Base-by-base conservation (phyloP, 2,888 invertebrate species). In the Caenorhabditis sp. region DNA sequence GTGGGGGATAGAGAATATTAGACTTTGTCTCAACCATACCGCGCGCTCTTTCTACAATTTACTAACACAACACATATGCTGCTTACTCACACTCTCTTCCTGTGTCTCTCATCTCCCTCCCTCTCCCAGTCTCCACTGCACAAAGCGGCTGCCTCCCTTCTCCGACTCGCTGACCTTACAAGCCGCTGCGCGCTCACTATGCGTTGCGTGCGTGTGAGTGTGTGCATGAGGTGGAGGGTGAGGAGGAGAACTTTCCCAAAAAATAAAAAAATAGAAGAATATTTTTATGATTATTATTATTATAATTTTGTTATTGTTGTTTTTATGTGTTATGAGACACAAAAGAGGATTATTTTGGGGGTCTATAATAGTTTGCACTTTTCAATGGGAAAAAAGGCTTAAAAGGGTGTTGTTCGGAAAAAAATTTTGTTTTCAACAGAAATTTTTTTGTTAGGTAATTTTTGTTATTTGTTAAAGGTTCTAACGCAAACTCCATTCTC, bases 11-110 rank as follows among this genome's bases (percentile, higher is more conserved):
- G 27, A 54, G 23, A 49, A 27, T 23, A 57, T 50, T 54, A 50
- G 60, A 61, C 59, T 66, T 54, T 54, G 59, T 62, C 63, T 63
- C 63, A 54, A 67, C 66, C 71, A 71, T 60, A 54, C 31, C 49
- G 10, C 20, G 17, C 27, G 27, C 8, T 50, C 31, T 31, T 31
- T 31, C 31, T 31, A 31, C 31, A 31, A 31, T 43, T 43, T 43
- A 43, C 17, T 12, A 43, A 43, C 14, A 43, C 43, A 7, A 17
- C 43, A 43, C 43, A 43, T 31, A 31, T 31, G 17, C 36, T 36
- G 36, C 60, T 60, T 49, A 26, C 49, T 36, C 59, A 23, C 59
- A 31, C 38, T 38, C 38, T 38, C 27, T 59, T 17, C 14, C n/a
- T n/a, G n/a, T n/a, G n/a, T n/a, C n/a, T n/a, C n/a, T n/a, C n/a